phyloP scores from a whole-genome alignment of 2,888 invertebrate genomes.

The Danaus chrysippus region DNA sequence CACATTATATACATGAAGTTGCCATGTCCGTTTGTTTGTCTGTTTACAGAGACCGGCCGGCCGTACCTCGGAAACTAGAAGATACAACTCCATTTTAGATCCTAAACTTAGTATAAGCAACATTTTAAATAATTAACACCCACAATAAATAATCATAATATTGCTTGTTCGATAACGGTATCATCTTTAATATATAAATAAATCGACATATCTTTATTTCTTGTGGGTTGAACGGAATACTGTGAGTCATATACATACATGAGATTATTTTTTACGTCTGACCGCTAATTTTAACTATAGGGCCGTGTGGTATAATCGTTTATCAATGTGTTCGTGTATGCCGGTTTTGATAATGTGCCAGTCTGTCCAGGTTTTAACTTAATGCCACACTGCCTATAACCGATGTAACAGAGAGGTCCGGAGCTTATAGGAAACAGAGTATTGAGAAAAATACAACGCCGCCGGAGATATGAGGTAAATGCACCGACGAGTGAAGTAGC shows the following conservation, averaged over 20 bases:
- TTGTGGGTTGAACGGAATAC: constrained; percentile 52
- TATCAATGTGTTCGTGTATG: constrained; percentile 41
- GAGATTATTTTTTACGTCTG: constrained; percentile 33
- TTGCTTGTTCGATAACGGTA: neutral
- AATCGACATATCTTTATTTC: constrained; percentile 49
- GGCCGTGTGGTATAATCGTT: constrained; percentile 36
- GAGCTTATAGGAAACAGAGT: constrained; percentile 55
- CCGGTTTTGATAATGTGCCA: constrained; percentile 63
- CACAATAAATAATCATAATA: constrained; percentile 47
- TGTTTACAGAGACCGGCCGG: constrained; percentile 65
- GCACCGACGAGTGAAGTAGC: constrained; percentile 62
- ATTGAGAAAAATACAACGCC: constrained; percentile 49
- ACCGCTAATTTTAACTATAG: constrained; percentile 32
- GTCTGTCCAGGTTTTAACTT: constrained; percentile 73
- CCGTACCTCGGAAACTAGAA: constrained; percentile 48
- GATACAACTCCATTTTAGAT: constrained; percentile 55
- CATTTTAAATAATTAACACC: constrained; percentile 36
- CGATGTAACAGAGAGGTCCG: constrained; percentile 59
- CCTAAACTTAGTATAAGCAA: constrained; percentile 50
- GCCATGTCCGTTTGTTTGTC: constrained; percentile 75
- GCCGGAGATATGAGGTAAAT: constrained; percentile 70
- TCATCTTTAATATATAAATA: constrained; percentile 22
- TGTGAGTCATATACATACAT: constrained; percentile 37
- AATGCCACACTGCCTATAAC: constrained; percentile 73
- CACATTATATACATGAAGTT: constrained; percentile 51